phyloP scores from a whole-genome alignment of 2,888 invertebrate genomes.

The Cephonodes hylas region DNA sequence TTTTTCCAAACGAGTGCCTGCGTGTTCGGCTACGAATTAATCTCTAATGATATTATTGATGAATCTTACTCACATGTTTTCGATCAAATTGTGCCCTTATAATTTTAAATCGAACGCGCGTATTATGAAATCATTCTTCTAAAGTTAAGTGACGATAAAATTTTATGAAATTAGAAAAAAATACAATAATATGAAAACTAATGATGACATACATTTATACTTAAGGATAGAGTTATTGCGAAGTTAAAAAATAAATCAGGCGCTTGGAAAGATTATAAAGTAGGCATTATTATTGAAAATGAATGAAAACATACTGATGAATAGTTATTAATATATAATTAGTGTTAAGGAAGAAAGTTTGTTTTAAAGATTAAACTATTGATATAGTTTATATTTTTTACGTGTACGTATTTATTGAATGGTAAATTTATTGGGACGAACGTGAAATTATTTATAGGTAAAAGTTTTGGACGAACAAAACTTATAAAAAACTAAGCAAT shows the following conservation, averaged over 20 bases:
- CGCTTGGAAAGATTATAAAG: conserved; percentile 80
- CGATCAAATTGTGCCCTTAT: conserved; percentile 55
- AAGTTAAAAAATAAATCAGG: conserved; percentile 63
- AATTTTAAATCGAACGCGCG: conserved; percentile 39
- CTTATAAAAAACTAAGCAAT: conserved; percentile 80
- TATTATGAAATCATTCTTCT: conserved; percentile 50
- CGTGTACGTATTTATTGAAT: conserved; percentile 82
- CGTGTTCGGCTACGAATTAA: conserved; percentile 46
- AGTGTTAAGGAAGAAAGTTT: conserved; percentile 72
- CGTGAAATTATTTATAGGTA: conserved; percentile 80
- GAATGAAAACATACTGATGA: conserved; percentile 78
- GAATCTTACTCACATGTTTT: conserved; percentile 43
- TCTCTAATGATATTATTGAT: conserved; percentile 49
- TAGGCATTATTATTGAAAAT: conserved; percentile 78
- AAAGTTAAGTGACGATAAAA: conserved; percentile 59
- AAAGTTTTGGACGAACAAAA: conserved; percentile 76
- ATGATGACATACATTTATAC: conserved; percentile 58
- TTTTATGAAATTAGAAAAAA: conserved; percentile 60
- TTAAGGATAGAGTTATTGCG: conserved; percentile 69
- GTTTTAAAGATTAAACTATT: conserved; percentile 82
- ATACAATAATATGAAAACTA: conserved; percentile 59
- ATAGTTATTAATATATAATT: conserved; percentile 82
- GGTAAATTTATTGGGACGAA: conserved; percentile 80
- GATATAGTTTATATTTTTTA: conserved; percentile 82
- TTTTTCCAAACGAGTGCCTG: conserved; percentile 72